These are phyloP conservation scores for Geotrupes spiniger DNA, from an alignment of 2,888 invertebrate species.

Conservation along the genomic window DNA sequence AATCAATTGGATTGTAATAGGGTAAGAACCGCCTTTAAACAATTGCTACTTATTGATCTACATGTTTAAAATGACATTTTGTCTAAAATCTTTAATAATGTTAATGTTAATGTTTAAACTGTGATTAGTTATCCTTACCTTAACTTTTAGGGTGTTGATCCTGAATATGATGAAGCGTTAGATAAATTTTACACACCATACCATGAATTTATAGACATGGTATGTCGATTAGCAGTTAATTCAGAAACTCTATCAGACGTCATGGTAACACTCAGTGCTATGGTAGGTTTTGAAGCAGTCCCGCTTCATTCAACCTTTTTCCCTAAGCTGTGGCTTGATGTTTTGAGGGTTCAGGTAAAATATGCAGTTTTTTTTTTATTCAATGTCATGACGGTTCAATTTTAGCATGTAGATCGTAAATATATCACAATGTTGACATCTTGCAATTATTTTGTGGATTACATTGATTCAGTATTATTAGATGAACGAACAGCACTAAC, in stretches of 20 bases:
- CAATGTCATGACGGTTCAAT: not conserved
- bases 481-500: slow-evolving; percentile 85
- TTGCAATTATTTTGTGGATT: slow-evolving; percentile 82
- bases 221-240: slow-evolving; percentile 85
- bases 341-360: slow-evolving; percentile 66
- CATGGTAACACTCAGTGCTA: slow-evolving; percentile 79
- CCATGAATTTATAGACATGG: slow-evolving; percentile 82
- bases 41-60: too few species aligned
- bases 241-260: slow-evolving; percentile 84
- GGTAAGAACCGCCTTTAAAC: slow-evolving; percentile 44
- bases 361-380: not conserved
- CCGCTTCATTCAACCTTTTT: slow-evolving; percentile 85
- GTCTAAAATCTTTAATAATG: too few species aligned
- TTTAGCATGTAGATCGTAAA: slow-evolving; percentile 73
- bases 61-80: too few species aligned
- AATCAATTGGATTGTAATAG: slow-evolving; percentile 68
- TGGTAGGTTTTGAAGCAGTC: slow-evolving; percentile 88
- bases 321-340: slow-evolving; percentile 89
- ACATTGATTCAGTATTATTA: slow-evolving; percentile 83
- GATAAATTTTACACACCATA: slow-evolving; percentile 82
- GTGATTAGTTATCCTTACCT: too few species aligned
- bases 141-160: slow-evolving; percentile 69
- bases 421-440: slow-evolving; percentile 78
- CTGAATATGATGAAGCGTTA: slow-evolving; percentile 72
- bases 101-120: too few species aligned